phyloP scores from a whole-genome alignment of 2,888 invertebrate species.

The Brachyptera putata region DNA sequence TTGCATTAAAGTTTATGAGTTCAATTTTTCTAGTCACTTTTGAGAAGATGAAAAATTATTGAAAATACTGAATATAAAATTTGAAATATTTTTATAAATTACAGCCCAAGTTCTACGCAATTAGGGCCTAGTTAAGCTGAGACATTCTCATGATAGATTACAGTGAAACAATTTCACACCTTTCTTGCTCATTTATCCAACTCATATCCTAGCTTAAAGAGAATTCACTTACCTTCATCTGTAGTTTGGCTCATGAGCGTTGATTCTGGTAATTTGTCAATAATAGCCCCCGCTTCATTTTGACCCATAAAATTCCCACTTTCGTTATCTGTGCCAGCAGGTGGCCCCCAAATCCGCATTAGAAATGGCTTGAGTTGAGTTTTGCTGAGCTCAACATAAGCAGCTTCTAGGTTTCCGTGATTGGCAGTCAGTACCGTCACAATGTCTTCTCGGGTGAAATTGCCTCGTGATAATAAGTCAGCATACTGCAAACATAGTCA shows the following conservation, averaged over 20 bases:
- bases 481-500: constrained; percentile 49
- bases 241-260: constrained; percentile 15
- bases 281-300: not conserved
- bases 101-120: too few relatives aligned
- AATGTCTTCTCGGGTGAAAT: constrained; percentile 66
- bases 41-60: too few relatives aligned
- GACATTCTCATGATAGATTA: too few relatives aligned
- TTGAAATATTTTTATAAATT: too few relatives aligned
- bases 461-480: constrained; percentile 60
- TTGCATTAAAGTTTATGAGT: too few relatives aligned
- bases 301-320: constrained; percentile 42
- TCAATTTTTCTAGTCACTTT: too few relatives aligned
- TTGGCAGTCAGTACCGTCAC: constrained; percentile 65
- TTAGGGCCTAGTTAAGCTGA: too few relatives aligned
- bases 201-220: too few relatives aligned
- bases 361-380: constrained; percentile 73
- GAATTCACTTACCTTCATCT: constrained; percentile 31
- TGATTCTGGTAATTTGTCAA: constrained; percentile 15
- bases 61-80: too few relatives aligned
- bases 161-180: too few relatives aligned
- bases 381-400: constrained; percentile 66
- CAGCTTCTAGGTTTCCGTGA: constrained; percentile 67
- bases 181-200: too few relatives aligned
- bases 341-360: constrained; percentile 74
- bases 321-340: constrained; percentile 65